Base-by-base conservation (phyloP, 2,113 vertebrate species). In the Daphoenositta chrysoptera region DNA sequence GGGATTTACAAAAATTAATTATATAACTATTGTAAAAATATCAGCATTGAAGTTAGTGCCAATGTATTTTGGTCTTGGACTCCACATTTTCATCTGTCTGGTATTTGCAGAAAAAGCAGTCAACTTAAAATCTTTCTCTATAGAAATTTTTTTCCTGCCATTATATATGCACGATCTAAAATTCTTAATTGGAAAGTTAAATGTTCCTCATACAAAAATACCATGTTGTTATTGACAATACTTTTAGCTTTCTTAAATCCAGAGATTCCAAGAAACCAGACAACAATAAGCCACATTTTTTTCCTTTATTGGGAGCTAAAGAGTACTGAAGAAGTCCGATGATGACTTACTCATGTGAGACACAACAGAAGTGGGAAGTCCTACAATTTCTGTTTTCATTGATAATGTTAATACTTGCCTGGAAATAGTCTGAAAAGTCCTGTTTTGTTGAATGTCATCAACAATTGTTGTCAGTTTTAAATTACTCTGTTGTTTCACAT, bases 1-100 rank as follows among this genome's bases (percentile, higher is more conserved):
- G 61, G 88, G 88, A 95, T 96, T 96, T 92, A 88, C 5, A 18
- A 72, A 95, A 90, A 90, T 75, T 89, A 94, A 92, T 95, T 93
- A 87, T 75, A 68, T 73, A 87, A 50, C 70, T 80, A 57, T 40
- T 75, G 50, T 87, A 87, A 95, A 96, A 97, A 93, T 96, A 92
- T 26, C 92, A 87, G 22, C 76, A 60, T 54, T 75, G 40, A 96
- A 94, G 69, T 89, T 81, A 57, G 45, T 64, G 90, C 83, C 96
- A 94, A 8, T 82, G 60, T 97, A 92, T 94, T 96, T 93, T 90
- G 27, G 86, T 92, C 72, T 96, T 64, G 51, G 65, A 76, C 82
- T 75, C 64, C 40, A 42, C 56, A 78, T 92, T 68, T 92, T 96
- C 83, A 87, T 93, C 88, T 92, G 90, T 95, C 94, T 96, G 79